Conservation (phyloP, 2,888 invertebrate species). For the Bembecia ichneumoniformis region DNA sequence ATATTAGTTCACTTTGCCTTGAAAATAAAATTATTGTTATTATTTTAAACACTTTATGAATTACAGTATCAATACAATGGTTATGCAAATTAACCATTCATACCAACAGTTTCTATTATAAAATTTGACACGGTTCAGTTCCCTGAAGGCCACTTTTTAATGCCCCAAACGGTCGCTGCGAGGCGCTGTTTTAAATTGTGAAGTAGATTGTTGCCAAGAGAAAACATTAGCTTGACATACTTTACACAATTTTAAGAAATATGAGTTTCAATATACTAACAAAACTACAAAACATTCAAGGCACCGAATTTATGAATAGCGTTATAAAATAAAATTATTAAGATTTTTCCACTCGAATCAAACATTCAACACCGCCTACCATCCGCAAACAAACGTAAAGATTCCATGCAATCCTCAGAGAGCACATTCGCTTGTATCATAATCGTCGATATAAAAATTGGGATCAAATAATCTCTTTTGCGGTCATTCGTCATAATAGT, state of each 20-base stretch:
- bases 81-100: neutral
- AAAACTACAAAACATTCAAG: slow-evolving; percentile 11
- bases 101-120: slow-evolving; percentile 15
- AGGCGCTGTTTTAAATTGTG: slow-evolving; percentile 18
- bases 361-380: slow-evolving; percentile 23
- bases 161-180: slow-evolving; percentile 18
- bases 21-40: too few relatives aligned
- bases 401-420: slow-evolving; percentile 24
- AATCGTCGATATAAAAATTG: slow-evolving; percentile 16
- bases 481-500: slow-evolving; percentile 26
- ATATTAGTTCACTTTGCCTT: too few relatives aligned
- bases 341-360: slow-evolving; percentile 23
- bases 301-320: slow-evolving; percentile 24
- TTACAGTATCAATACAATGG: neutral
- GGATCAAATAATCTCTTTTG: slow-evolving; percentile 24
- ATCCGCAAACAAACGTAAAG: slow-evolving; percentile 27
- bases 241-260: slow-evolving; percentile 17
- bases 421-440: slow-evolving; percentile 24
- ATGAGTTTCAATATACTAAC: neutral
- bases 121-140: slow-evolving; percentile 22
- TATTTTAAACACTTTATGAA: too few relatives aligned
- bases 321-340: slow-evolving; percentile 23
- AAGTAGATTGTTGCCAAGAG: slow-evolving; percentile 7
- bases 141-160: slow-evolving; percentile 21
- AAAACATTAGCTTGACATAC: slow-evolving; percentile 20